Base-by-base conservation (phyloP, 2,113 vertebrate genomes). In the Platysternon megacephalum region DNA sequence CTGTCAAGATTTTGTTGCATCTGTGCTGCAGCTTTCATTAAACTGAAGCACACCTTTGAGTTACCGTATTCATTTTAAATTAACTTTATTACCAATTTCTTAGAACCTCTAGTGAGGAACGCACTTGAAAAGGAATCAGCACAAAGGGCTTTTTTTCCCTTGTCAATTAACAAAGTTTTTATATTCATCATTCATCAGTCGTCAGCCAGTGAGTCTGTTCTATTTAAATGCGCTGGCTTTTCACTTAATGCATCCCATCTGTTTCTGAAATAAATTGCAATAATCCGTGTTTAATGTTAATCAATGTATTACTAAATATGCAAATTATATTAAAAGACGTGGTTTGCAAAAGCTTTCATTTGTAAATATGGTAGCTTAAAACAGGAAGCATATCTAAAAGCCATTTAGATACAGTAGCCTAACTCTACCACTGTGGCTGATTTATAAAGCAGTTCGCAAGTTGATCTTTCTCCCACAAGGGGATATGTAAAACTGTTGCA, bases 271-370 rank as follows among this genome's bases (percentile, higher is more conserved):
- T 98, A 99, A 98, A 98, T 98, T 98, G 98, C 98, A 99, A 98
- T 98, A 98, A 99, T 99, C 98, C 95, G 98, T 98, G 97, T 98
- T 99, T 98, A 98, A 98, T 98, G 98, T 98, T 99, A 98, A 98
- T 98, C 98, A 98, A 98, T 98, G 98, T 98, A 99, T 98, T 98
- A 98, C 98, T 98, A 98, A 98, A 98, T 99, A 99, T 98, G 98
- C 98, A 99, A 99, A 99, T 99, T 98, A 98, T 98, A 98, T 99
- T 99, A 99, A 98, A 99, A 98, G 98, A 98, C 97, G 10, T 98
- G 98, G 98, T 98, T 98, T 98, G 98, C 98, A 98, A 98, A 98
- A 98, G 98, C 98, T 99, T 98, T 98, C 98, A 98, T 98, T 99
- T 99, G 98, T 98, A 98, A 98, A 98, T 99, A 98, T 98, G 98